phyloP scores from a whole-genome alignment of 2,113 vertebrate species.

The Grantiella picta region DNA sequence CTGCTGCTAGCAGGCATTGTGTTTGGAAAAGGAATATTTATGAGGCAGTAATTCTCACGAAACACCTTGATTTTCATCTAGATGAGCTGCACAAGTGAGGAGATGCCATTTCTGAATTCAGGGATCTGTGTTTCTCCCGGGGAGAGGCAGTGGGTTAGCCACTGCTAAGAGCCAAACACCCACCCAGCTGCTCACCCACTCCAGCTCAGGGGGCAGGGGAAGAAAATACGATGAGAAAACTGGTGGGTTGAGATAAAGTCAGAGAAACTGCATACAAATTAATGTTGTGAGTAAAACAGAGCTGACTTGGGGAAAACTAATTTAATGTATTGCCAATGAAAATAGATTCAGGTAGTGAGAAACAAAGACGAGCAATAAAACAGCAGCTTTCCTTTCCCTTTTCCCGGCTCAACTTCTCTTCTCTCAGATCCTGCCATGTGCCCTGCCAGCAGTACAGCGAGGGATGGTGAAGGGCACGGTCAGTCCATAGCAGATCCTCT shows the following conservation, averaged over 20 bases:
- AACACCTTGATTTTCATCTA: neutral
- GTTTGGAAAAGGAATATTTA: slow-evolving; percentile 25
- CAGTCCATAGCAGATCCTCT: neutral
- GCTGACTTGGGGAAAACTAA: neutral
- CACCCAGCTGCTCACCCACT: neutral
- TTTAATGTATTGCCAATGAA: neutral
- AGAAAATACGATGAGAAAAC: neutral
- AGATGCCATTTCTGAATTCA: neutral
- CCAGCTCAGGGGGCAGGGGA: neutral
- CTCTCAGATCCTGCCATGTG: neutral
- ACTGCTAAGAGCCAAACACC: neutral
- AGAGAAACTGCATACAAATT: neutral
- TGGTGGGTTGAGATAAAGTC: neutral
- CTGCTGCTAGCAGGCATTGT: neutral
- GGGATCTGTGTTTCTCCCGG: neutral
- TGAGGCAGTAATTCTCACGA: neutral
- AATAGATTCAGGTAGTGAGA: neutral
- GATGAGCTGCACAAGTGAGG: neutral
- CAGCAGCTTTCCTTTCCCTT: neutral
- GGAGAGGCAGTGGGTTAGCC: neutral
- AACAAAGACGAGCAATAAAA: neutral
- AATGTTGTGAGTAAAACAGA: neutral
- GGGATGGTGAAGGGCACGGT: neutral
- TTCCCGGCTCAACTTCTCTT: neutral
- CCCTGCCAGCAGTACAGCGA: too few relatives aligned